Evolutionary conservation across 2,888 invertebrate species (phyloP).

Genomic region (Heteromyza rotundicornis): DNA sequence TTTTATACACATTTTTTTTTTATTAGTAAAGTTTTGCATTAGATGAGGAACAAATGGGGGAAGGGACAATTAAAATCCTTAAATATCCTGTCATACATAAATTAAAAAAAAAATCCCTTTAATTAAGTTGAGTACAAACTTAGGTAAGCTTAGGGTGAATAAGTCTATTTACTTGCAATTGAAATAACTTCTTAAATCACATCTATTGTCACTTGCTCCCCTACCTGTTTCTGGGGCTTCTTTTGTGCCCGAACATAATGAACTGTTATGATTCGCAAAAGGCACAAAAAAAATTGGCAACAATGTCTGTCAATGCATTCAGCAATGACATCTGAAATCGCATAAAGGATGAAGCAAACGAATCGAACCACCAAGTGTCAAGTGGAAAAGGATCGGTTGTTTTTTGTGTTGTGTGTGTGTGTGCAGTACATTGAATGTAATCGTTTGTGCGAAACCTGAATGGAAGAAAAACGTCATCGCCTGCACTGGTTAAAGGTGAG

Average conservation of each 20-base stretch:
- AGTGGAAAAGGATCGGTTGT: background rate
- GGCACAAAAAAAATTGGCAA: background rate
- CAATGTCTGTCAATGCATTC: background rate
- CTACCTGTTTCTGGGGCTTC: too few relatives aligned
- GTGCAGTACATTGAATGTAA: background rate
- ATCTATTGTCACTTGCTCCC: background rate
- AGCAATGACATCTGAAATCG: background rate
- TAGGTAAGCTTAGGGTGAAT: too few relatives aligned
- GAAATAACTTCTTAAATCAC: too few relatives aligned
- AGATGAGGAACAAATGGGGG: too few relatives aligned
- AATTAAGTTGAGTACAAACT: too few relatives aligned
- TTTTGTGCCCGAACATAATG: background rate
- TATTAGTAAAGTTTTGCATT: too few relatives aligned
- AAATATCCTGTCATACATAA: too few relatives aligned
- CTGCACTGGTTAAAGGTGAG: background rate
- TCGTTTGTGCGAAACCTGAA: constrained; percentile 1
- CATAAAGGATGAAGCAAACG: too few relatives aligned
- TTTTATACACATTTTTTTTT: too few relatives aligned
- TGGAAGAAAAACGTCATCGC: background rate
- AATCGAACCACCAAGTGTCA: background rate
- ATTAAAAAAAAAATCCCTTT: too few relatives aligned
- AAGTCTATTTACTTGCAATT: background rate
- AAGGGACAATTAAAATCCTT: too few relatives aligned
- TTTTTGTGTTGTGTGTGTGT: too few relatives aligned
- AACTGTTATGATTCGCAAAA: background rate